phyloP scores from a whole-genome alignment of 1,140 invertebrate genomes.

The Panagrolaimus sp. region DNA sequence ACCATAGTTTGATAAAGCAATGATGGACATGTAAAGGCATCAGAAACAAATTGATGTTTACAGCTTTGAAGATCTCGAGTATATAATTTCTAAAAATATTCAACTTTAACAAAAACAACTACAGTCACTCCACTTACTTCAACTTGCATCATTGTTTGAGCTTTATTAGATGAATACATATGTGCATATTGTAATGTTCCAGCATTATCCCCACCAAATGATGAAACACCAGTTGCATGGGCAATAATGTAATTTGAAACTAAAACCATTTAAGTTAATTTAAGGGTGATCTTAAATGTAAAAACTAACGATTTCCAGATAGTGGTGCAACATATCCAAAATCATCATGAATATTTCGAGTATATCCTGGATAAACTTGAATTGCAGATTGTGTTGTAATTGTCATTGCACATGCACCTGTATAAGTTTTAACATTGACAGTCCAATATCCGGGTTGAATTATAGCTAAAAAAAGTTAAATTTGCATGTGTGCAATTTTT shows the following conservation, averaged over 20 bases:
- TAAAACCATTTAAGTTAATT: background rate
- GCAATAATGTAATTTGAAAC: background rate
- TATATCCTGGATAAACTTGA: background rate
- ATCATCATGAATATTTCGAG: background rate
- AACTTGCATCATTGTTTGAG: background rate
- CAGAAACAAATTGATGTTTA: conserved; percentile 1
- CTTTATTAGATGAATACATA: background rate
- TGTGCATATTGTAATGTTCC: background rate
- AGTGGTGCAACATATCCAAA: background rate
- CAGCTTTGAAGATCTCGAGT: background rate
- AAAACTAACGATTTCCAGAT: background rate
- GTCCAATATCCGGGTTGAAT: background rate
- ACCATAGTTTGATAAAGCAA: background rate
- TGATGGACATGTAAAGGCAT: background rate
- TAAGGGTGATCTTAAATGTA: background rate
- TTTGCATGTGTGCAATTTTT: background rate
- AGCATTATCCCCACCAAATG: background rate
- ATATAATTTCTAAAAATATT: background rate
- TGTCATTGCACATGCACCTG: background rate
- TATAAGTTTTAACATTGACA: background rate
- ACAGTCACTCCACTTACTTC: background rate
- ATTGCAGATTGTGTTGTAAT: background rate
- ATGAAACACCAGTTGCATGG: background rate
- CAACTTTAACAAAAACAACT: background rate
- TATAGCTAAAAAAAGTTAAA: background rate